These are phyloP conservation scores for Phortica okadai DNA, from an alignment of 2,888 invertebrate genomes.

Conservation along the genomic window DNA sequence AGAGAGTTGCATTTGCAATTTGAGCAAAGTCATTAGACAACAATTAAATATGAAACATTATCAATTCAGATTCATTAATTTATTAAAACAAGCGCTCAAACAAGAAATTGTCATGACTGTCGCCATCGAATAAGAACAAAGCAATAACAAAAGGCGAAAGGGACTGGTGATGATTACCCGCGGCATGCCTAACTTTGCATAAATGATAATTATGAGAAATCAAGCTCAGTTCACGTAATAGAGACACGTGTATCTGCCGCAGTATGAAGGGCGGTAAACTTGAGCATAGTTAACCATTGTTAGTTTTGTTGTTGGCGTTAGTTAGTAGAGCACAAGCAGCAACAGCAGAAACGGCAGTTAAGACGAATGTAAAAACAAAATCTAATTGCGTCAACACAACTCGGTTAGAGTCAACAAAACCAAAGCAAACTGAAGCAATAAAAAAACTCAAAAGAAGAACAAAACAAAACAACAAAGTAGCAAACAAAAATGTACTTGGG, in stretches of 20 bases:
- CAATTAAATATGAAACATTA: slow-evolving; percentile 12
- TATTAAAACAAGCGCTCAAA: background rate
- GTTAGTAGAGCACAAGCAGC: too few species aligned
- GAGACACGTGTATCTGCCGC: background rate
- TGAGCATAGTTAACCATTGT: too few species aligned
- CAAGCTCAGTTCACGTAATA: background rate
- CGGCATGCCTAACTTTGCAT: slow-evolving; percentile 56
- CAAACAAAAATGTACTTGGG: background rate
- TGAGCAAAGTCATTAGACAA: slow-evolving; percentile 16
- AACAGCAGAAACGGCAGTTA: too few species aligned
- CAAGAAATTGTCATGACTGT: slow-evolving; percentile 10
- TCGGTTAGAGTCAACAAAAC: background rate
- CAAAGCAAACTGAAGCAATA: background rate
- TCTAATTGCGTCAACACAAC: background rate
- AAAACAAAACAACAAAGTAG: background rate
- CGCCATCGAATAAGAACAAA: background rate
- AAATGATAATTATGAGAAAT: slow-evolving; percentile 56
- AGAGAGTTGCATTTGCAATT: slow-evolving; percentile 6
- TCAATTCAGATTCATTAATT: slow-evolving; percentile 10
- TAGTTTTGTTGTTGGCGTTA: too few species aligned
- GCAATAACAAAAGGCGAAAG: background rate
- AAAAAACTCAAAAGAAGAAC: background rate
- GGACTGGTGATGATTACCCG: background rate
- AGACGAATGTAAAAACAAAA: too few species aligned
- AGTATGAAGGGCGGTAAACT: too few species aligned